A percentile compares a stretch with the other conserved stretches of the same genome.
Conservation (phyloP, 2,888 invertebrate species). For the Argyra leucocephala region DNA sequence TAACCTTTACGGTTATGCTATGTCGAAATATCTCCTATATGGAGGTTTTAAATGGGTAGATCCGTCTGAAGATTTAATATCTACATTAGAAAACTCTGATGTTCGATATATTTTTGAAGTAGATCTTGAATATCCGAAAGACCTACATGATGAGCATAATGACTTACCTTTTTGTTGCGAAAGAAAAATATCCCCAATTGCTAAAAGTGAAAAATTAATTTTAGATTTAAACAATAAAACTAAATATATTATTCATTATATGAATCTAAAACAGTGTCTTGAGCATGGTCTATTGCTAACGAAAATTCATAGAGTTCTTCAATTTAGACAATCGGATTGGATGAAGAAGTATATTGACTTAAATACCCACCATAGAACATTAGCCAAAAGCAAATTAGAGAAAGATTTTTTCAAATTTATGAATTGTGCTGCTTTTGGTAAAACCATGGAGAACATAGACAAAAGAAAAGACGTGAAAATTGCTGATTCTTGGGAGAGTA, state of each 20-base stretch:
- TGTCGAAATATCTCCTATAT: not conserved
- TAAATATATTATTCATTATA: not conserved
- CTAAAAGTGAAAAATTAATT: not conserved
- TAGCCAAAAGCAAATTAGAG: not conserved
- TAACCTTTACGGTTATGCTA: not conserved
- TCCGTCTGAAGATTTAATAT: not conserved
- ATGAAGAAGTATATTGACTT: not conserved
- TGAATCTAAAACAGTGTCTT: not conserved
- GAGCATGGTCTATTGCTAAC: not conserved
- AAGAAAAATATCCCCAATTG: not conserved
- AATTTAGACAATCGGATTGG: not conserved
- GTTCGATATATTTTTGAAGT: not conserved
- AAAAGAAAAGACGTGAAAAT: conserved; percentile 12
- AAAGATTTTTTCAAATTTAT: not conserved
- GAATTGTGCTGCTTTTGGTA: not conserved
- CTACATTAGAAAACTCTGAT: not conserved
- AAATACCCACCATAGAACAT: not conserved
- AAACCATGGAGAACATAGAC: conserved; percentile 6
- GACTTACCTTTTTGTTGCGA: not conserved
- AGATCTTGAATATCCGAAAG: not conserved
- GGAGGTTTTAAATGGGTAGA: not conserved
- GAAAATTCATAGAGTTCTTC: not conserved
- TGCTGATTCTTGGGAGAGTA: conserved; percentile 10
- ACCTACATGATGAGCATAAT: not conserved
- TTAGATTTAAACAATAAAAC: not conserved